Base-by-base conservation (phyloP, 2,797 vertebrate species). In the Pseudochaenichthys georgianus region DNA sequence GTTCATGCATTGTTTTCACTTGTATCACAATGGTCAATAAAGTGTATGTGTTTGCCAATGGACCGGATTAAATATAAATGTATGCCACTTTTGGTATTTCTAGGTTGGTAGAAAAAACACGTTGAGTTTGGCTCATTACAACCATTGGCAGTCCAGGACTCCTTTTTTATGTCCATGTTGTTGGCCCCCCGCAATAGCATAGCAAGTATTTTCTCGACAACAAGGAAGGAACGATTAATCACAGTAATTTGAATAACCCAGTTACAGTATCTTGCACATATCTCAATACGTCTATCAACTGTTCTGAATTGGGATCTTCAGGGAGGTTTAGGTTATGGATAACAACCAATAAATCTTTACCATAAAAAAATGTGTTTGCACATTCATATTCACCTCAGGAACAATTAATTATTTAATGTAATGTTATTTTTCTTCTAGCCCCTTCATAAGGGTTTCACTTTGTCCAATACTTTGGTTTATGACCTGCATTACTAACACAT, bases 1-100 rank as follows among this genome's bases (percentile, higher is more conserved):
- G 48, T 54, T 55, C 5, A 41, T 51, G 45, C 70, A 31, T 53
- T 60, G 23, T 77, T 53, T 64, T 64, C 8, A 11, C 57, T 50
- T 51, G 17, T 57, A 51, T 64, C 53, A 59, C 60, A 54, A 47
- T 71, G 34, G 55, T 23, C 69, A 38, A 1, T 43, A 43, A 62
- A 23, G 55, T 65, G 42, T 4, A 21, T 34, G 46, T 70, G 61
- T 64, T 45, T 48, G 67, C 28, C 53, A 46, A 0, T 55, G 47
- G 43, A 65, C 28, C 38, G 53, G 41, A 71, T 54, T 28, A 12
- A 19, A 48, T 38, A 48, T 11, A 4, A 59, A 52, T 53, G 19
- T n/a, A 9, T 17, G n/a, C 15, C 7, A 8, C 60, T 43, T 45
- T 21, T 48, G 31, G 16, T 46, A 5, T 59, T 60, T 21, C 19